Percentiles rank a stretch among this genome's conserved stretches.
These are phyloP conservation scores for Ploceus nigricollis DNA, from an alignment of 2,113 vertebrate species.

Conservation along the genomic window DNA sequence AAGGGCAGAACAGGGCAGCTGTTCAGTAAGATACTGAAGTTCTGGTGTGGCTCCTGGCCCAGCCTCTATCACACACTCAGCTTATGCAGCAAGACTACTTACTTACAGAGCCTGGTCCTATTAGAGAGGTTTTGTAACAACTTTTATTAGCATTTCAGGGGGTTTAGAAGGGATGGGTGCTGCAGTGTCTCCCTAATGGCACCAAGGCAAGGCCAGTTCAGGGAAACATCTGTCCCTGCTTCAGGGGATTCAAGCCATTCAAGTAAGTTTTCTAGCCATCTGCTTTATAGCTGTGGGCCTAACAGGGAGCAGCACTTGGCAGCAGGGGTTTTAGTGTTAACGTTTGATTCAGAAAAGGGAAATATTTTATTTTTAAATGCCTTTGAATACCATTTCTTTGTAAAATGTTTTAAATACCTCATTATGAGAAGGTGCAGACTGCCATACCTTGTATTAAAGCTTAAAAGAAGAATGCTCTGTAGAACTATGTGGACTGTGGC, in stretches of 20 bases:
- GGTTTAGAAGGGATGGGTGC: neutral
- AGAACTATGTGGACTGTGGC: neutral
- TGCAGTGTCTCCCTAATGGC: neutral
- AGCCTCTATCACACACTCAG: neutral
- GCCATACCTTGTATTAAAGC: slow-evolving; percentile 57
- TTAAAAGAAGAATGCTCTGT: slow-evolving; percentile 26
- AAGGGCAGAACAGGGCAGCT: neutral
- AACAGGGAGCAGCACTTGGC: slow-evolving; percentile 18
- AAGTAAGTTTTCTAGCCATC: slow-evolving; percentile 29
- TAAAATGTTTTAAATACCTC: slow-evolving; percentile 71
- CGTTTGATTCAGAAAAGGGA: slow-evolving; percentile 38
- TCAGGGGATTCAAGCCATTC: slow-evolving; percentile 51
- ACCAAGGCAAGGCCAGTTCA: slow-evolving; percentile 16
- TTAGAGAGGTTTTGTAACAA: neutral
- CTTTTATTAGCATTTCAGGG: neutral
- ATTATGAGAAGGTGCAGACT: slow-evolving; percentile 48
- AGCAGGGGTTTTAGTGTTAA: slow-evolving; percentile 15
- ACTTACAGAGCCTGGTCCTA: neutral
- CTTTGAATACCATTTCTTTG: slow-evolving; percentile 65
- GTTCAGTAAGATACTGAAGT: neutral
- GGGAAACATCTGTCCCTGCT: neutral
- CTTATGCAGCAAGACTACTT: slow-evolving; percentile 14
- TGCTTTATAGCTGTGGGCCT: slow-evolving; percentile 27
- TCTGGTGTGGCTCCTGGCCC: neutral
- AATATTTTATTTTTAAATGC: slow-evolving; percentile 57